Percentiles rank a stretch among this genome's conserved stretches.
Conservation (phyloP, 2,888 invertebrate species). For the Hyles lineata region DNA sequence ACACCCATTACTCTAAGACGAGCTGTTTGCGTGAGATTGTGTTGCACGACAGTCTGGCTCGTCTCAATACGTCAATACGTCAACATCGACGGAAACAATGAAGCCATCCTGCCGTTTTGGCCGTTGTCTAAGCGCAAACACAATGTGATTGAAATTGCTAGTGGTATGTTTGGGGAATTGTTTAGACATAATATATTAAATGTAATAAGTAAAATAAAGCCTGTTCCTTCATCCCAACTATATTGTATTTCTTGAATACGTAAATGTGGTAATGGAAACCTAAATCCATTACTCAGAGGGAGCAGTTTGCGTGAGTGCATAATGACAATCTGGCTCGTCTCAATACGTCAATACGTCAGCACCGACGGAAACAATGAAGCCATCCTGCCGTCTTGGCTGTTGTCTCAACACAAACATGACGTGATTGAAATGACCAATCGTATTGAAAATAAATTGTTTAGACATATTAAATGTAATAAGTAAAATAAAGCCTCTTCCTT, state of each 20-base stretch:
- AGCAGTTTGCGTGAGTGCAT: constrained; percentile 49
- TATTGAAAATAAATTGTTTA: no score
- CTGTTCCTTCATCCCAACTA: no score
- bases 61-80: constrained; percentile 19
- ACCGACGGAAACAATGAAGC: constrained; percentile 2
- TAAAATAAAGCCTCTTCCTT: no score
- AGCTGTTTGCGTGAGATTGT: constrained; percentile 49
- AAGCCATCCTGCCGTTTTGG: neutral
- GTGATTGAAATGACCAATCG: neutral
- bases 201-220: no score
- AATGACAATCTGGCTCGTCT: constrained; percentile 49
- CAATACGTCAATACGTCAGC: neutral
- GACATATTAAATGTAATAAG: no score
- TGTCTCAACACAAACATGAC: neutral
- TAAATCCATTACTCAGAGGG: constrained; percentile 45
- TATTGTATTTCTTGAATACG: no score
- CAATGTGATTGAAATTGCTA: neutral
- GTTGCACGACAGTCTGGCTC: constrained; percentile 52
- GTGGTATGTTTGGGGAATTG: no score
- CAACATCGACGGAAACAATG: neutral
- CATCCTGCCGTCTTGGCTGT: constrained; percentile 2
- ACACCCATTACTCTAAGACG: constrained; percentile 44
- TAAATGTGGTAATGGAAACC: constrained; percentile 33
- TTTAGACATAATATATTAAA: constrained; percentile 13
- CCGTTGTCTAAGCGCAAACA: neutral